Conservation (phyloP, 2,113 vertebrate genomes). For the Eptesicus fuscus region DNA sequence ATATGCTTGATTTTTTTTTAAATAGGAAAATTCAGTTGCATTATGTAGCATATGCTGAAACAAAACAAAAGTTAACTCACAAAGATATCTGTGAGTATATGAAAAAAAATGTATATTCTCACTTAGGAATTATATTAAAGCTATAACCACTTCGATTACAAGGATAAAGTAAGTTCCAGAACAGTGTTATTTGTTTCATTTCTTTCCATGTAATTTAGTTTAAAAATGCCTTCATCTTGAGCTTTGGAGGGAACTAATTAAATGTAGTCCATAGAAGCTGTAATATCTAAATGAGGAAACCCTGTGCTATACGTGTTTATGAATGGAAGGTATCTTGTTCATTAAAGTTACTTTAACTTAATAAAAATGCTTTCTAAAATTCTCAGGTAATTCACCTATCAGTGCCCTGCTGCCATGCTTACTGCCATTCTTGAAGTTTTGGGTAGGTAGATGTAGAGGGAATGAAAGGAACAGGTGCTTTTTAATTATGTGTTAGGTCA, state of each 20-base stretch:
- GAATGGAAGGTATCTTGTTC: conserved; percentile 52
- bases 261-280: conserved; percentile 29
- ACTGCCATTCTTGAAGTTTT: background rate
- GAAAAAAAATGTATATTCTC: background rate
- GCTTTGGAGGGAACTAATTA: conserved; percentile 51
- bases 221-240: conserved; percentile 51
- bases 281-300: conserved; percentile 44
- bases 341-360: conserved; percentile 51
- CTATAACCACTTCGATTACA: background rate
- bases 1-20: conserved; percentile 20
- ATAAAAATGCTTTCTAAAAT: conserved; percentile 64
- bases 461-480: background rate
- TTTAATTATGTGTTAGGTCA: background rate
- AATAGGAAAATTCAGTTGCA: background rate
- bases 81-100: background rate
- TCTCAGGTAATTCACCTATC: background rate
- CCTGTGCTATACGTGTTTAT: background rate
- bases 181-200: conserved; percentile 18
- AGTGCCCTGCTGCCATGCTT: background rate
- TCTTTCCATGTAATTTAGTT: conserved; percentile 43
- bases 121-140: background rate
- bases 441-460: background rate
- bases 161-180: conserved; percentile 4
- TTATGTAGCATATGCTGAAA: conserved; percentile 1
- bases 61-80: background rate